These are phyloP conservation scores for Cnemophilus loriae DNA, from an alignment of 2,113 vertebrate species.

Conservation along the genomic window DNA sequence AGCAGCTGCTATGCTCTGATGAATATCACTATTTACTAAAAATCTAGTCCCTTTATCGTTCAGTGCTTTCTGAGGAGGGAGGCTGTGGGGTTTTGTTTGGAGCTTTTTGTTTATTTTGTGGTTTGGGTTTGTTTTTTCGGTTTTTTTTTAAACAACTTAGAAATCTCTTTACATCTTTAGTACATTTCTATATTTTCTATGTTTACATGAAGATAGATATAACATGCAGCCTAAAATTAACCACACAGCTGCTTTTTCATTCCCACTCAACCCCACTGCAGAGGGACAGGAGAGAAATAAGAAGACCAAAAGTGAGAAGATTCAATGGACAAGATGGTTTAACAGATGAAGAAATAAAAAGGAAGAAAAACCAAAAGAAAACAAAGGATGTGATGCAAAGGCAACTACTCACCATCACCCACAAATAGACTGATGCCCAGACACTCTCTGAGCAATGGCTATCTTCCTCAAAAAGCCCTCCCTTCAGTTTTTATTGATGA, in stretches of 20 bases:
- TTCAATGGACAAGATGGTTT: neutral
- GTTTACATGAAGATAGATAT: neutral
- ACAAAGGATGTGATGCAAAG: neutral
- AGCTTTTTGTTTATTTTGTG: neutral
- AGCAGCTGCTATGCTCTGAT: neutral
- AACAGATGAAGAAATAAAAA: neutral
- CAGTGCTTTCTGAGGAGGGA: neutral
- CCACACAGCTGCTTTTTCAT: neutral
- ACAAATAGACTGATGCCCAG: neutral
- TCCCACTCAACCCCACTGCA: neutral
- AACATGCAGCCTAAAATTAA: neutral
- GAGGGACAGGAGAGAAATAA: neutral
- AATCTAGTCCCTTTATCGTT: neutral
- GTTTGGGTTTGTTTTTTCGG: neutral
- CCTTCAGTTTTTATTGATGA: neutral
- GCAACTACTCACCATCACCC: neutral
- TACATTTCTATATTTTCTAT: neutral
- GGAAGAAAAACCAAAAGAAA: neutral
- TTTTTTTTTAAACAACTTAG: neutral
- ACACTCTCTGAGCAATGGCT: neutral
- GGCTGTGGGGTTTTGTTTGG: neutral
- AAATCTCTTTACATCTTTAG: neutral
- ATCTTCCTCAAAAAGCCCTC: neutral
- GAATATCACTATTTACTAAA: neutral
- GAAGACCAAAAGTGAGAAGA: neutral